Evolutionary conservation across 2,888 invertebrate genomes (phyloP).

Genomic region (Diadegma fenestrale): DNA sequence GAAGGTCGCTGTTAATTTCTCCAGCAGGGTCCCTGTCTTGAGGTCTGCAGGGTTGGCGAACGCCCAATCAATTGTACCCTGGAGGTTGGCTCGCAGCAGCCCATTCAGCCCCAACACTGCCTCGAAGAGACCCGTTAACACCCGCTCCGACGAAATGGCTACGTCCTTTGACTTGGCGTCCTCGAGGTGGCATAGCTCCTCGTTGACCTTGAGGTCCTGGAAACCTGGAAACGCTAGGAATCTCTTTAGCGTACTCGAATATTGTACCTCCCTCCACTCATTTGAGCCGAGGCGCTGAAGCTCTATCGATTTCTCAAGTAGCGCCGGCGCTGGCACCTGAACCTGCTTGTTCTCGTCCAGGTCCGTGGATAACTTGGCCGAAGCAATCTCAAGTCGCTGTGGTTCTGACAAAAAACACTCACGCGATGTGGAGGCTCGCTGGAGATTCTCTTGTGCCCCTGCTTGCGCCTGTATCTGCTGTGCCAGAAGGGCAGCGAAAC

Average conservation of each 20-base stretch:
- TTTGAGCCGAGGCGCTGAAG: slow-evolving; percentile 56
- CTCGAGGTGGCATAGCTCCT: slow-evolving; percentile 68
- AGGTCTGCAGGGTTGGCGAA: slow-evolving; percentile 45
- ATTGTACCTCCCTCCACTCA: slow-evolving; percentile 67
- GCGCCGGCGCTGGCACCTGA: slow-evolving; percentile 21
- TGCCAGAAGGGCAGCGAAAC: slow-evolving; percentile 12
- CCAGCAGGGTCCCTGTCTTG: slow-evolving; percentile 48
- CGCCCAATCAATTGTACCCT: slow-evolving; percentile 61
- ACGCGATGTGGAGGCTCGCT: slow-evolving; percentile 2
- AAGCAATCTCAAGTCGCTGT: not conserved
- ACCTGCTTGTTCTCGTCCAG: slow-evolving; percentile 42
- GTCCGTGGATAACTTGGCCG: slow-evolving; percentile 20
- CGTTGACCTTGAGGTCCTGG: slow-evolving; percentile 67
- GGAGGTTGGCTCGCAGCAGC: slow-evolving; percentile 43
- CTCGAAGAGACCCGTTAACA: slow-evolving; percentile 51
- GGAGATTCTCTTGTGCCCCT: not conserved
- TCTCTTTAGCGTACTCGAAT: slow-evolving; percentile 51
- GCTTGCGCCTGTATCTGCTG: slow-evolving; percentile 9
- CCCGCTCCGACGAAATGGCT: slow-evolving; percentile 45
- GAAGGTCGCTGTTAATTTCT: slow-evolving; percentile 48
- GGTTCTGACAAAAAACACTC: slow-evolving; percentile 1
- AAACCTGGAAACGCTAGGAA: slow-evolving; percentile 60
- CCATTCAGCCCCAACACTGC: slow-evolving; percentile 57
- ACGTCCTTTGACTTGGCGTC: slow-evolving; percentile 53
- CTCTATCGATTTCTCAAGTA: slow-evolving; percentile 17